These are phyloP conservation scores for Trachelipus rathkii DNA, from an alignment of 1,140 invertebrate genomes.

Conservation along the genomic window DNA sequence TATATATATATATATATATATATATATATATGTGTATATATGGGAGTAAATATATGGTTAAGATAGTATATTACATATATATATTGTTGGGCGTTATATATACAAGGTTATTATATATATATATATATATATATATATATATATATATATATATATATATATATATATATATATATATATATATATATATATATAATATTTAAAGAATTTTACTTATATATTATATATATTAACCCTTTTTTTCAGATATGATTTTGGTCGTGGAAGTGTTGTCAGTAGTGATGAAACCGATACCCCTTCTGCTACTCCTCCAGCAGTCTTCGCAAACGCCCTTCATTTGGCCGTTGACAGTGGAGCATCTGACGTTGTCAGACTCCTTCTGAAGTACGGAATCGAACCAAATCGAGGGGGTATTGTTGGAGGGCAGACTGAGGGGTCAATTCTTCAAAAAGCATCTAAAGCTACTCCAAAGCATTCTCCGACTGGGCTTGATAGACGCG, in stretches of 20 bases:
- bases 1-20: too few relatives aligned
- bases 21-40: too few relatives aligned
- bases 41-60: too few relatives aligned
- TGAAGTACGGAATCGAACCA: slow-evolving; percentile 58
- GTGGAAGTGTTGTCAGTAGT: slow-evolving; percentile 47
- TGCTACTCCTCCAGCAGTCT: slow-evolving; percentile 50
- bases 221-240: slow-evolving; percentile 12
- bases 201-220: too few relatives aligned
- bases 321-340: slow-evolving; percentile 58
- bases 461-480: slow-evolving; percentile 39
- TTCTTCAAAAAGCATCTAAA: slow-evolving; percentile 43
- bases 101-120: too few relatives aligned
- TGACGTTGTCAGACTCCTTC: slow-evolving; percentile 57
- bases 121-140: too few relatives aligned
- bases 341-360: slow-evolving; percentile 58
- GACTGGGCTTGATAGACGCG: slow-evolving; percentile 35
- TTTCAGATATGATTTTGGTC: not conserved
- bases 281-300: slow-evolving; percentile 41
- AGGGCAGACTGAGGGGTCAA: slow-evolving; percentile 41
- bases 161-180: not conserved
- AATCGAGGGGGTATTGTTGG: slow-evolving; percentile 53
- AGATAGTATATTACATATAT: too few relatives aligned
- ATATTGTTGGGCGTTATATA: too few relatives aligned
- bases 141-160: too few relatives aligned
- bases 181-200: slow-evolving; percentile 22